A percentile compares a stretch with the other conserved stretches of the same genome.
Evolutionary conservation across 2,888 invertebrate species (phyloP).

Genomic region (Doris montereyensis): DNA sequence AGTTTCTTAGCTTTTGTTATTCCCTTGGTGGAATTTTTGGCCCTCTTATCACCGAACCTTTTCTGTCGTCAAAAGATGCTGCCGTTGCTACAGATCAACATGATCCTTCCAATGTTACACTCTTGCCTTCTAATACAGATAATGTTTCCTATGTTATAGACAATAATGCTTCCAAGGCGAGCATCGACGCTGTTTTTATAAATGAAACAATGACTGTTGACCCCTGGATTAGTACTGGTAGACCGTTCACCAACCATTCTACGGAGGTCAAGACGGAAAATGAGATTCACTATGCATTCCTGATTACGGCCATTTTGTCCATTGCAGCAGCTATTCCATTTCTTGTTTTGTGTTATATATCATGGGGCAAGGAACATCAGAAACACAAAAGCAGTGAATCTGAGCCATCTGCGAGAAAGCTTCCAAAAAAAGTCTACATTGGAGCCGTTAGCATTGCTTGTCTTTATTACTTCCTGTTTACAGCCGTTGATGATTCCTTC

Average conservation of each 20-base stretch:
- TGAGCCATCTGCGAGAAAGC: too few relatives aligned
- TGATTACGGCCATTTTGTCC: background rate
- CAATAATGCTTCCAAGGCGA: too few relatives aligned
- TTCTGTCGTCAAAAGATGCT: conserved; percentile 7
- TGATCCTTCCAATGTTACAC: too few relatives aligned
- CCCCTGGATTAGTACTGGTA: too few relatives aligned
- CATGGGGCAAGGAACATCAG: background rate
- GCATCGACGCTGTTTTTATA: too few relatives aligned
- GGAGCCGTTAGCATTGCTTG: background rate
- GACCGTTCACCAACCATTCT: too few relatives aligned
- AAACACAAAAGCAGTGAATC: too few relatives aligned
- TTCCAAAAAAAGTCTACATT: conserved; percentile 5
- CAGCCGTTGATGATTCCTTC: conserved; percentile 29
- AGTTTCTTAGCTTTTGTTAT: conserved; percentile 34
- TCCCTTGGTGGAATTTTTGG: conserved; percentile 34
- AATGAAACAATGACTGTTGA: too few relatives aligned
- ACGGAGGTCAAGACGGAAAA: too few relatives aligned
- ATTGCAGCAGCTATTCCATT: conserved; percentile 2
- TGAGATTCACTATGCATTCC: conserved; percentile 17
- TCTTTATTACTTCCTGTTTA: conserved; percentile 28
- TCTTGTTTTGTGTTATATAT: background rate
- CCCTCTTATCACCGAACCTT: conserved; percentile 30
- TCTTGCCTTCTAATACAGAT: too few relatives aligned
- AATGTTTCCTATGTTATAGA: too few relatives aligned
- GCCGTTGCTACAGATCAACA: too few relatives aligned